Conservation (phyloP, 1,140 invertebrate species). For the Steinernema khuongi region DNA sequence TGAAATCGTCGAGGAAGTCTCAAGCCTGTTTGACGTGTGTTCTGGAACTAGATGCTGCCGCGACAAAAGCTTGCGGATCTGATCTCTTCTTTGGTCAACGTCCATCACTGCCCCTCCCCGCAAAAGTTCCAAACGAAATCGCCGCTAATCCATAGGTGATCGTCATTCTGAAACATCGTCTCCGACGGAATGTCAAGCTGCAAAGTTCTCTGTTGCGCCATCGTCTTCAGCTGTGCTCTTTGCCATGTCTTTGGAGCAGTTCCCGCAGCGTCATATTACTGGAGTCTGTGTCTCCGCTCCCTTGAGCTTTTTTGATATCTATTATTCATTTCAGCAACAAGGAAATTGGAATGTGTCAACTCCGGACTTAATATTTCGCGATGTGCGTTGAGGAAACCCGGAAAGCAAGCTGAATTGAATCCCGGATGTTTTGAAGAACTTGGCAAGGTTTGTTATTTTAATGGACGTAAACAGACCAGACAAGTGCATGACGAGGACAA, state of each 20-base stretch:
- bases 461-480: neutral
- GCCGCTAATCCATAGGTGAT: constrained; percentile 9
- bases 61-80: constrained; percentile 8
- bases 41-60: neutral
- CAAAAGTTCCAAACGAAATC: neutral
- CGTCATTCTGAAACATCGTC: neutral
- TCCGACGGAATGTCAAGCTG: neutral
- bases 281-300: neutral
- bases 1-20: neutral
- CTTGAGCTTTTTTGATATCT: neutral
- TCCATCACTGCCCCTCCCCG: neutral
- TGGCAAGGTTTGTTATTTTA: neutral
- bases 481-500: no score
- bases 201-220: neutral
- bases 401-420: constrained; percentile 16
- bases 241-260: neutral
- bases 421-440: constrained; percentile 22
- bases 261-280: neutral
- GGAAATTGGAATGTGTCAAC: neutral
- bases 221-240: neutral
- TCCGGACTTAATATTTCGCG: constrained; percentile 9
- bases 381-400: neutral
- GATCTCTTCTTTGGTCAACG: neutral
- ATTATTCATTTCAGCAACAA: constrained; percentile 2
- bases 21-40: neutral